Base-by-base conservation (phyloP, 2,113 vertebrate species). In the Mus spicilegus region DNA sequence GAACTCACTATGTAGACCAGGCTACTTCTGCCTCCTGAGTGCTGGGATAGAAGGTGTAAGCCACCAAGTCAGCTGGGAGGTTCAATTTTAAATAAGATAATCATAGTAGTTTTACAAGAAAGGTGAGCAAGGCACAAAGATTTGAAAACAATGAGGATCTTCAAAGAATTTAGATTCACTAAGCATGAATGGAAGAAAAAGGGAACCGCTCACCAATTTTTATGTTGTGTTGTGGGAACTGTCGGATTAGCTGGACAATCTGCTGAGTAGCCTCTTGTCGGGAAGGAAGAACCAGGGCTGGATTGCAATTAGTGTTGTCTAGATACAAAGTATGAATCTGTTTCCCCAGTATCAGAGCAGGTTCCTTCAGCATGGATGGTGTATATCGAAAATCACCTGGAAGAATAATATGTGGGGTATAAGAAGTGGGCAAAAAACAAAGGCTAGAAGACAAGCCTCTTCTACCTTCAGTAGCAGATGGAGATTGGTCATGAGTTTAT, bases 231-330 rank as follows among this genome's bases (percentile, higher is more conserved):
- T 88, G 96, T 0, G 99, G 99, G 95, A 99, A 98, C 24, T 96
- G 94, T n/a, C 98, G 98, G 97, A 99, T 99, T 94, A 99, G 94
- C 75, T 96, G 98, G 80, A 99, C 99, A 11, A 99, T 99, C 98
- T 99, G 99, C 70, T 96, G 98, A 5, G 99, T 98, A 91, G 99
- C 99, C 51, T 97, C 96, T 30, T 99, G 97, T 65, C 99, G 99
- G 17, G 99, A 99, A 33, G 99, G 99, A 87, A 99, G 98, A 24
- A 94, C 70, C 65, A 98, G 98, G 8, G 97, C 98, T 0, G 99
- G 99, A 95, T 99, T 98, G 98, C 99, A 99, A 98, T 99, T 99
- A 11, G 99, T 99, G 98, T 99, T 99, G 98, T 99, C 99, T 97
- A 99, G 98, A 98, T 99, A 99, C 81, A 99, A 98, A 49, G 99